phyloP scores from a whole-genome alignment of 1,140 invertebrate species.

The Trinorchestia longiramus region DNA sequence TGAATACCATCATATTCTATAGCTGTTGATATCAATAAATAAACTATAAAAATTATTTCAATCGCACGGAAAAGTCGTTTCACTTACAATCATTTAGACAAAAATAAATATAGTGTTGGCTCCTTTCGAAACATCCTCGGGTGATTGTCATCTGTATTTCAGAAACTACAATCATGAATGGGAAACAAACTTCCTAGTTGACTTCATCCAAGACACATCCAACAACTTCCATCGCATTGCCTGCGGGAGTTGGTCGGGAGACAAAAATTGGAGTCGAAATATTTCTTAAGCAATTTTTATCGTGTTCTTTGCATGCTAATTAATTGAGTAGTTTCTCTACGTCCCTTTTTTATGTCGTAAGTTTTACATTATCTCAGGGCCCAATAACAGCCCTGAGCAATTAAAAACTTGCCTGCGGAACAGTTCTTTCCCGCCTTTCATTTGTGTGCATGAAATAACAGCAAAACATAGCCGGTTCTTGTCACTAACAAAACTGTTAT shows the following conservation, averaged over 20 bases:
- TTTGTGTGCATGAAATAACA: background rate
- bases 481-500: background rate
- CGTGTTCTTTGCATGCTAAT: constrained; percentile 37
- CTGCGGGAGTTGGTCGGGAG: background rate
- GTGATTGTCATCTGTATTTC: background rate
- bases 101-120: background rate
- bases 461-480: background rate
- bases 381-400: constrained; percentile 21
- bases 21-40: no score
- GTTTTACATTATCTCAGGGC: constrained; percentile 8
- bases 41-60: no score
- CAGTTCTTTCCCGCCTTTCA: background rate
- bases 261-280: background rate
- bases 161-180: background rate
- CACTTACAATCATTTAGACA: background rate
- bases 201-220: background rate
- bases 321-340: constrained; percentile 16
- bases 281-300: background rate
- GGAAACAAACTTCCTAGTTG: background rate
- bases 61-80: no score
- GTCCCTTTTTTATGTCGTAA: constrained; percentile 9
- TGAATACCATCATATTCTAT: no score
- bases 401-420: constrained; percentile 39
- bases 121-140: background rate
- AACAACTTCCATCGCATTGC: background rate